Conservation (phyloP, 2,888 invertebrate genomes). For the Luffia ferchaultella region DNA sequence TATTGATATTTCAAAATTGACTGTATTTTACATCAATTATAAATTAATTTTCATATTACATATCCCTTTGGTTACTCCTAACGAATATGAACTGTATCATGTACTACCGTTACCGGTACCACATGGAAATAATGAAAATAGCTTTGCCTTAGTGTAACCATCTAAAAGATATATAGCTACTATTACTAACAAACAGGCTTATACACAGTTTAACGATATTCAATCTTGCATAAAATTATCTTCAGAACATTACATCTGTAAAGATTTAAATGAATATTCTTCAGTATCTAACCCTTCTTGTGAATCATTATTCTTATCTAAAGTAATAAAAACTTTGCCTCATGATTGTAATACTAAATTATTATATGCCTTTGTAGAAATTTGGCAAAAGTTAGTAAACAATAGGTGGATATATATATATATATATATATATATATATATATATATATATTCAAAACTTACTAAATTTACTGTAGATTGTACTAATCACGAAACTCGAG, state of each 20-base stretch:
- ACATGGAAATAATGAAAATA: too few relatives aligned
- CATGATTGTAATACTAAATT: slow-evolving; percentile 4
- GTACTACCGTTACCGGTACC: too few relatives aligned
- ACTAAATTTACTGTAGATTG: not conserved
- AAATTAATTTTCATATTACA: not conserved
- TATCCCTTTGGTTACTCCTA: too few relatives aligned
- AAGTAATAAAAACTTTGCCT: slow-evolving; percentile 3
- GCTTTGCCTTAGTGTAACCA: slow-evolving; percentile 4
- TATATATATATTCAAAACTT: not conserved
- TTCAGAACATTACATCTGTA: slow-evolving; percentile 5
- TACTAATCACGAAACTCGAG: not conserved
- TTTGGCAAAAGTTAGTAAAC: not conserved
- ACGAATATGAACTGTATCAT: too few relatives aligned
- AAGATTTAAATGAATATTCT: slow-evolving; percentile 8
- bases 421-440: too few relatives aligned
- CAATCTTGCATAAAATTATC: slow-evolving; percentile 2
- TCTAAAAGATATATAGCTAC: slow-evolving; percentile 3
- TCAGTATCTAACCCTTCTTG: not conserved
- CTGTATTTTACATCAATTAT: not conserved
- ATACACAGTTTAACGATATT: slow-evolving; percentile 6
- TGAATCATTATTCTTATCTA: slow-evolving; percentile 2
- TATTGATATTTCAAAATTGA: slow-evolving; percentile 1
- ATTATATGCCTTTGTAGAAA: slow-evolving; percentile 1
- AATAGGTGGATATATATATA: too few relatives aligned
- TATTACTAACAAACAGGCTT: slow-evolving; percentile 5